Evolutionary conservation across 2,797 vertebrate species (phyloP), one percentile per base, ranked within the genome.

Genomic region (Periparus ater): DNA sequence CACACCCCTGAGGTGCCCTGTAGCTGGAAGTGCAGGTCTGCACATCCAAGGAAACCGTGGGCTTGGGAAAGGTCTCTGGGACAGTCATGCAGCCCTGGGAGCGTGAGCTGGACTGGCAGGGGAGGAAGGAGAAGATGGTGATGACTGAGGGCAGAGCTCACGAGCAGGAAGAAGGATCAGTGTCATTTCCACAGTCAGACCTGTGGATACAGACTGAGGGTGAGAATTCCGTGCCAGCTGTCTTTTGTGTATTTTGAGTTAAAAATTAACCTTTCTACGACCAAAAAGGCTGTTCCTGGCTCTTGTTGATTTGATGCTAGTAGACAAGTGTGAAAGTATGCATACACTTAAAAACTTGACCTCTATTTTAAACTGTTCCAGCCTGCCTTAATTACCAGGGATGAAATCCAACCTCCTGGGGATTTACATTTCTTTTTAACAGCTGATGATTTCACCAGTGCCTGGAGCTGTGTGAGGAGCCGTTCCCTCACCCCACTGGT

Each of bases 361-460:
- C 79, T 88, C 79, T 88, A 45, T 78, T 85, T 85, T 77, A 89
- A 83, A 83, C 65, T 78, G 29, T 60, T 91, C 58, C 62, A 75
- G 89, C 48, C 79, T 95, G 91, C 44, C 85, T 86, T 96, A 85
- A 95, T 95, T 94, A 80, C 53, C 38, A 58, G 65, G 74, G 13
- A 61, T 91, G 81, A 93, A 83, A 78, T 94, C 85, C 77, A 94
- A 22, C 55, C 74, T 85, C 76, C 47, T 2, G 30, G 86, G 89
- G 78, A 50, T 91, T 94, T 88, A 67, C 68, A 36, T 91, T 93
- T 94, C 72, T 73, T 38, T 89, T 42, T 53, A 91, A 70, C 73
- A 88, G 88, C 84, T 91, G 94, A 66, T 96, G 95, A 96, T 93
- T 92, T 94, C 91, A 95, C 53, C 84, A 86, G 75, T 1, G 48